phyloP scores from a whole-genome alignment of 2,888 invertebrate species.

The Macropis europaea region DNA sequence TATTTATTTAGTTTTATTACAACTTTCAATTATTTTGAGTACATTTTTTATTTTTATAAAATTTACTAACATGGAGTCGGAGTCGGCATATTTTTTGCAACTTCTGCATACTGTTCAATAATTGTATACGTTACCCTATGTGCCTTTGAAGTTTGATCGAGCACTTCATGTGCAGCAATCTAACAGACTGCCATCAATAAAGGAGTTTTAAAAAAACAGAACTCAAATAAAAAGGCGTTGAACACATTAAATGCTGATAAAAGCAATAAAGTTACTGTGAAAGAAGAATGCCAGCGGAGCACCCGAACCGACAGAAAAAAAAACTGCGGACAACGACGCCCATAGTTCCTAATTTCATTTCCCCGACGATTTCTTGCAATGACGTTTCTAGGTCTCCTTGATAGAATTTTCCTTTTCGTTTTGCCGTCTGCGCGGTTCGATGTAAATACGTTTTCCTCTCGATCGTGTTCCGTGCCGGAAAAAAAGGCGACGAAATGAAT shows the following conservation, averaged over 20 bases:
- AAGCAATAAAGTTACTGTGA: not conserved
- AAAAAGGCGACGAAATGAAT: not conserved
- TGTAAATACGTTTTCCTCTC: not conserved
- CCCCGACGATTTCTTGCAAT: conserved; percentile 15
- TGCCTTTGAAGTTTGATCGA: too few species aligned
- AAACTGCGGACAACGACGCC: not conserved
- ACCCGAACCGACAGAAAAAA: not conserved
- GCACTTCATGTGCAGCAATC: too few species aligned
- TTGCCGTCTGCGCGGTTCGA: not conserved
- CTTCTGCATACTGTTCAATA: too few species aligned
- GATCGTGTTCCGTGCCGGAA: not conserved
- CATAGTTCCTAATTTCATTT: conserved; percentile 37
- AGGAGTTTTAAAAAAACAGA: not conserved
- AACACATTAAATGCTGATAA: not conserved
- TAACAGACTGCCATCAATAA: not conserved
- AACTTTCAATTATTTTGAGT: too few species aligned
- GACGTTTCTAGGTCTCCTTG: not conserved
- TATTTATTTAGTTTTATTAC: too few species aligned
- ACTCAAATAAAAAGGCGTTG: not conserved
- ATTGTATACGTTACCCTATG: too few species aligned
- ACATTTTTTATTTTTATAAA: too few species aligned
- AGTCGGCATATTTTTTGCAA: too few species aligned
- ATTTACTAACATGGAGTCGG: too few species aligned
- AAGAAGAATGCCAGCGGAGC: not conserved
- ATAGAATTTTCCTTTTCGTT: conserved; percentile 9